These are phyloP conservation scores for Oxygymnocypris stewartii DNA, from an alignment of 2,113 vertebrate genomes.

Conservation along the genomic window DNA sequence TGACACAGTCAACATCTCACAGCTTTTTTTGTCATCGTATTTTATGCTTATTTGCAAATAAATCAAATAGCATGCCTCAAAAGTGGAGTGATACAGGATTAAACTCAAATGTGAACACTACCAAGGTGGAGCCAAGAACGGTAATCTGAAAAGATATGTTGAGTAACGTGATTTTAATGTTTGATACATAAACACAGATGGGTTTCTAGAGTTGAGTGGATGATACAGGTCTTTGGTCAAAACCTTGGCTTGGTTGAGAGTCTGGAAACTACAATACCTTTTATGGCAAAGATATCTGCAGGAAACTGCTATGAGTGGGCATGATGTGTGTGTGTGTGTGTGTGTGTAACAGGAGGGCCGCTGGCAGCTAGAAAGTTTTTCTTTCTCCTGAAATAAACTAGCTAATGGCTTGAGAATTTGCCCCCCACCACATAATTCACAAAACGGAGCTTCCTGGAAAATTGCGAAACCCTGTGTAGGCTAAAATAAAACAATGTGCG, in stretches of 20 bases:
- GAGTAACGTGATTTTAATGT: not conserved
- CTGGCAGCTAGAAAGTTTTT: slow-evolving; percentile 49
- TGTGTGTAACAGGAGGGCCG: slow-evolving; percentile 8
- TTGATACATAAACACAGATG: not conserved
- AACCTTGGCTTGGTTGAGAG: slow-evolving; percentile 31
- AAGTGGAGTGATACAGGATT: not conserved
- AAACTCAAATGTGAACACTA: slow-evolving; percentile 7
- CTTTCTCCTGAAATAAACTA: slow-evolving; percentile 55
- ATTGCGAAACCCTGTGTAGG: slow-evolving; percentile 14
- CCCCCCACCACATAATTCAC: slow-evolving; percentile 40
- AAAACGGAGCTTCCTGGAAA: slow-evolving; percentile 49
- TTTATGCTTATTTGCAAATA: not conserved
- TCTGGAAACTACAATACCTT: slow-evolving; percentile 51
- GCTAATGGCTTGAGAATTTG: slow-evolving; percentile 53
- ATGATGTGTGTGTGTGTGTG: not conserved
- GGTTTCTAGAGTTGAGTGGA: slow-evolving; percentile 8
- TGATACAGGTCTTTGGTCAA: slow-evolving; percentile 30
- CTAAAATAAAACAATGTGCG: slow-evolving; percentile 33
- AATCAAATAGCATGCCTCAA: not conserved
- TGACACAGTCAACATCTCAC: not conserved
- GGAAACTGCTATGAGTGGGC: slow-evolving; percentile 23
- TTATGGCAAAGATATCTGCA: slow-evolving; percentile 59
- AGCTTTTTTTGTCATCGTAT: not conserved
- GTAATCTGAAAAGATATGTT: not conserved
- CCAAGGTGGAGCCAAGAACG: not conserved